These are phyloP conservation scores for Xestoiulus laeticollis DNA, from an alignment of 2,888 invertebrate genomes.

Conservation along the genomic window DNA sequence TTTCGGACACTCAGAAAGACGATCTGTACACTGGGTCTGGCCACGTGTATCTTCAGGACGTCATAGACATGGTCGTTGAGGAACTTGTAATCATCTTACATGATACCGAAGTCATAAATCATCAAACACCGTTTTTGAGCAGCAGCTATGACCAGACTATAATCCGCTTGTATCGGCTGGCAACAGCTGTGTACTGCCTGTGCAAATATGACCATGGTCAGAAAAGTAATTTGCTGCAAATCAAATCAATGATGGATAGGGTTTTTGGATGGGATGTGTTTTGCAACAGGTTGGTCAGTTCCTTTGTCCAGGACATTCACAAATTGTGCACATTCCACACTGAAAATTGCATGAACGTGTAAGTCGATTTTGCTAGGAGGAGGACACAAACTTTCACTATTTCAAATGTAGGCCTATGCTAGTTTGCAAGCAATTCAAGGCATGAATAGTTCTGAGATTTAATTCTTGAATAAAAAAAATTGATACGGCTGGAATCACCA, in stretches of 20 bases:
- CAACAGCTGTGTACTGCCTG: constrained; percentile 52
- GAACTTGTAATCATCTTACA: constrained; percentile 52
- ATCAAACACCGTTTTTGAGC: constrained; percentile 54
- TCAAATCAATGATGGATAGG: constrained; percentile 45
- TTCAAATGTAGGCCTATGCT: too few species aligned
- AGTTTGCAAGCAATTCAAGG: too few species aligned
- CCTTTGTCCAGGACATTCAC: constrained; percentile 50
- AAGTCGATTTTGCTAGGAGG: neutral
- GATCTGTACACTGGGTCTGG: constrained; percentile 4
- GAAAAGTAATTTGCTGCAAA: constrained; percentile 44
- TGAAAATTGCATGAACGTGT: neutral
- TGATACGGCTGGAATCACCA: too few species aligned
- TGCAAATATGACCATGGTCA: constrained; percentile 54
- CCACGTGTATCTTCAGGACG: constrained; percentile 49
- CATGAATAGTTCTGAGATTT: too few species aligned
- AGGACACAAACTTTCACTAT: too few species aligned
- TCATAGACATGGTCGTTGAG: constrained; percentile 54
- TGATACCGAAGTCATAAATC: constrained; percentile 46
- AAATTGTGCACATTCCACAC: constrained; percentile 46
- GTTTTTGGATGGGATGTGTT: constrained; percentile 46
- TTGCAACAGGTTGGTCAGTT: constrained; percentile 49
- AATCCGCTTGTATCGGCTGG: constrained; percentile 51
- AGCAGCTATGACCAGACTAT: constrained; percentile 51
- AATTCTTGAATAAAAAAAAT: too few species aligned
- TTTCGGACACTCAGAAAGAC: constrained; percentile 47